These are phyloP conservation scores for Scomber colias DNA, from an alignment of 2,113 vertebrate species.

Conservation along the genomic window DNA sequence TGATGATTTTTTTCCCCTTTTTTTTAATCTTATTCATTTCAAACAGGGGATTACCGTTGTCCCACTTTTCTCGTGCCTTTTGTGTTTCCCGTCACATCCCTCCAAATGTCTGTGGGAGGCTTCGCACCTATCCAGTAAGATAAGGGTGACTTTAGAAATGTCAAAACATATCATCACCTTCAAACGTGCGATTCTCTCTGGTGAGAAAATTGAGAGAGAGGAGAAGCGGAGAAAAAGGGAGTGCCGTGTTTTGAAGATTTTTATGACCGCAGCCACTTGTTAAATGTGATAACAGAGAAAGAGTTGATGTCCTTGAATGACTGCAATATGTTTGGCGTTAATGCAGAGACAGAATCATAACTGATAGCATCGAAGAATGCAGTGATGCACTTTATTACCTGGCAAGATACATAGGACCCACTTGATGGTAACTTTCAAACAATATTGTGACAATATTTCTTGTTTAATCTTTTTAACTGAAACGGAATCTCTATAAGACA, in stretches of 20 bases:
- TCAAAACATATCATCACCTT: constrained; percentile 55
- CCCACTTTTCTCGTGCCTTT: constrained; percentile 59
- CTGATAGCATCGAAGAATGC: not conserved
- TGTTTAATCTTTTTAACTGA: no score
- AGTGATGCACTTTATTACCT: not conserved
- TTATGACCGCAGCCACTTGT: not conserved
- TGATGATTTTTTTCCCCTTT: not conserved
- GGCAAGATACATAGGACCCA: not conserved
- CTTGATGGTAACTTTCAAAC: no score
- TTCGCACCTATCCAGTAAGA: constrained; percentile 32
- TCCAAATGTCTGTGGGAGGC: constrained; percentile 28
- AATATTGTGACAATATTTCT: not conserved
- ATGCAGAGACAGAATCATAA: constrained; percentile 1
- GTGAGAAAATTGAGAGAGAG: not conserved
- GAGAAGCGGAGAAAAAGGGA: not conserved
- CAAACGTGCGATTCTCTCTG: constrained; percentile 20
- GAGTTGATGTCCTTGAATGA: constrained; percentile 2
- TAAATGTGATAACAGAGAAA: constrained; percentile 9
- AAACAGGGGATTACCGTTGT: constrained; percentile 54
- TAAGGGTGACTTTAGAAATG: constrained; percentile 32
- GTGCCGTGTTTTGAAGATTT: constrained; percentile 24
- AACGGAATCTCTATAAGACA: no score
- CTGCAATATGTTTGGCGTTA: not conserved
- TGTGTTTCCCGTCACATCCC: constrained; percentile 49
- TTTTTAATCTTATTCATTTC: constrained; percentile 56